Base-by-base conservation (phyloP, 2,888 invertebrate species). In the Portevinia maculata region DNA sequence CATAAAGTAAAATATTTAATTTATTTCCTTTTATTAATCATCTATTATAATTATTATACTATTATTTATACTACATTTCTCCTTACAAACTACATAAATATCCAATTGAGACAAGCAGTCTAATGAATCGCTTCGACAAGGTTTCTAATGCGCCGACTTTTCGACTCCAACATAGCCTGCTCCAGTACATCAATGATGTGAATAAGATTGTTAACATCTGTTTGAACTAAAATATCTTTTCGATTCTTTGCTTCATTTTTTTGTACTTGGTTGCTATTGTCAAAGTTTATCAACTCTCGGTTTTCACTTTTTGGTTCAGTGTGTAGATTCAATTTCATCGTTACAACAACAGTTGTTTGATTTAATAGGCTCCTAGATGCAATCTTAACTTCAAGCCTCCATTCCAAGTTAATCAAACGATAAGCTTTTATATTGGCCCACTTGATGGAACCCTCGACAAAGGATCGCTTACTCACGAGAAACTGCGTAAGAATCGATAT, bases 341-440 rank as follows among this genome's bases (percentile, higher is more conserved):
- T 92, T 19, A 94, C 89, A 3, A 93, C 86, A 1, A 94, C 93
- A n/a, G 91, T 92, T 0, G 92, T 90, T 89, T 94, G 94, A 15
- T 92, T 89, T 34, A 92, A 86, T 21, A 93, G 86, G n/a, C 93
- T 91, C 84, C 94, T 91, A 0, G 94, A 93, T 11, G 93, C 92
- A 50, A 93, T 90, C 92, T 93, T 93, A 4, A 93, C 92, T 90
- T 94, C 94, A 85, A 94, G 92, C 84, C 94, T 91, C 94, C 94
- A 94, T 84, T 94, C 92, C 65, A 94, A 88, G 86, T 94, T 92
- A 57, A 93, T 88, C 79, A 89, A 81, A n/a, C 90, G 88, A 62
- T 88, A 88, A 3, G 88, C 87, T 17, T 88, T 86, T 32, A 88
- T 88, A 75, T 89, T 89, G 1, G 89, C 89, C 9, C 88, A 87